Evolutionary conservation across 2,797 vertebrate species (phyloP), one percentile per base, ranked within the genome.

Genomic region (Glossophaga mutica): DNA sequence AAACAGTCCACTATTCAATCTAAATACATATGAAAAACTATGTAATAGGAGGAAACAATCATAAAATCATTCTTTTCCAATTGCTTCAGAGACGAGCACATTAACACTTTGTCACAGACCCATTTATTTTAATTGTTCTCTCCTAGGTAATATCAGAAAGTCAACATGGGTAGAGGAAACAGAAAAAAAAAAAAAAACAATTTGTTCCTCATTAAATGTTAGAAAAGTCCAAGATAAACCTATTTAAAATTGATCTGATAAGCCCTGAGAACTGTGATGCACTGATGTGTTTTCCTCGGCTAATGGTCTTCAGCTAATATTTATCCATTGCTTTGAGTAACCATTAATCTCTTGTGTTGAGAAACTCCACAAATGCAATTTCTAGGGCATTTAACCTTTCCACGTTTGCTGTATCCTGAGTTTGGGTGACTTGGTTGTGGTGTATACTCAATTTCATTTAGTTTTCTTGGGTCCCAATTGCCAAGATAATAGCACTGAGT

Each of bases 241-340:
- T 97, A 84, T 98, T 98, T 98, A 98, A 98, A 98, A 98, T 98
- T 98, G 98, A 98, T 98, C 98, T 98, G 98, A 98, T 98, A 98
- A 98, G 91, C 97, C 95, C 95, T 0, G 1, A 88, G 86, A 97
- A 96, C 97, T 96, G 96, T 97, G 97, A 98, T 97, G 98, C 97
- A 98, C 97, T 96, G 97, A 96, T 97, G 95, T 97, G 97, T 97
- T 98, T 98, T 98, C 96, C 97, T 96, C 83, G 2, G 92, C 97
- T 98, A 98, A 98, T 98, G 97, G 97, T 98, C 89, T 97, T 98
- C 97, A 97, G 96, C 98, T 98, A 98, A 98, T 98, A 98, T 98
- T 98, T 98, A 98, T 98, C 98, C 95, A 97, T 98, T 98, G 95
- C 97, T 98, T 98, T 98, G 97, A 98, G 97, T 97, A 98, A 97